These are phyloP conservation scores for Brachyopa scutellaris DNA, from an alignment of 2,888 invertebrate genomes.

Conservation along the genomic window DNA sequence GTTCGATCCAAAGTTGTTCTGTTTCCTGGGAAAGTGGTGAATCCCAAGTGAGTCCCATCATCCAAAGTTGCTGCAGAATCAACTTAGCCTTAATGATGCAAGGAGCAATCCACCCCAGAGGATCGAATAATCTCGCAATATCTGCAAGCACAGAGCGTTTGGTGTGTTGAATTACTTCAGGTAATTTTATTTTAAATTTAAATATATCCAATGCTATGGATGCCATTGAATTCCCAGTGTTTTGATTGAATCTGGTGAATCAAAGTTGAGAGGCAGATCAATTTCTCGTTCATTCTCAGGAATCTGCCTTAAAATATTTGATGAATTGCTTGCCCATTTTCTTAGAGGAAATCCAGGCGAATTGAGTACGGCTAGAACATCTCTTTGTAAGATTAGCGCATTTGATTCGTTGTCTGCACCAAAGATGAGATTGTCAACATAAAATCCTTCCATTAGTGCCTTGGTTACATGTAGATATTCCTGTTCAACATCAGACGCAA, in stretches of 20 bases:
- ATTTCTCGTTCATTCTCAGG: conserved; percentile 29
- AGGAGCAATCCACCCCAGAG: conserved; percentile 23
- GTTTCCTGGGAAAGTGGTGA: conserved; percentile 15
- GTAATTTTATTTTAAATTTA: conserved; percentile 17
- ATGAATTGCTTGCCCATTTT: conserved; percentile 48
- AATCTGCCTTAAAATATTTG: conserved; percentile 13
- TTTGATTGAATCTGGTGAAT: too few species aligned
- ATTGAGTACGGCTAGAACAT: neutral
- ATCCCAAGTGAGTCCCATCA: neutral
- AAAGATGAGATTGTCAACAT: too few species aligned
- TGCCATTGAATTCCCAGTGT: too few species aligned
- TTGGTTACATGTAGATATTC: conserved; percentile 64
- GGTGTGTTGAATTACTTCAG: too few species aligned
- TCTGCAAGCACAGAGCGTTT: too few species aligned
- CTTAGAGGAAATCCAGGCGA: conserved; percentile 33
- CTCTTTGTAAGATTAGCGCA: neutral
- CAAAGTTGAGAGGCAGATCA: too few species aligned
- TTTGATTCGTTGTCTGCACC: conserved; percentile 24
- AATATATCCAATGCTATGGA: conserved; percentile 16
- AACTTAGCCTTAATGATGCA: conserved; percentile 38
- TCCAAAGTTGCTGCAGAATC: conserved; percentile 54
- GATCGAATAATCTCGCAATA: too few species aligned
- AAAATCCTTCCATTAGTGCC: conserved; percentile 50
- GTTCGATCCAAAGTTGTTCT: neutral
- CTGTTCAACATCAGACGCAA: conserved; percentile 66